Evolutionary conservation across 2,113 vertebrate species (phyloP).

Genomic region (Mesocricetus auratus): DNA sequence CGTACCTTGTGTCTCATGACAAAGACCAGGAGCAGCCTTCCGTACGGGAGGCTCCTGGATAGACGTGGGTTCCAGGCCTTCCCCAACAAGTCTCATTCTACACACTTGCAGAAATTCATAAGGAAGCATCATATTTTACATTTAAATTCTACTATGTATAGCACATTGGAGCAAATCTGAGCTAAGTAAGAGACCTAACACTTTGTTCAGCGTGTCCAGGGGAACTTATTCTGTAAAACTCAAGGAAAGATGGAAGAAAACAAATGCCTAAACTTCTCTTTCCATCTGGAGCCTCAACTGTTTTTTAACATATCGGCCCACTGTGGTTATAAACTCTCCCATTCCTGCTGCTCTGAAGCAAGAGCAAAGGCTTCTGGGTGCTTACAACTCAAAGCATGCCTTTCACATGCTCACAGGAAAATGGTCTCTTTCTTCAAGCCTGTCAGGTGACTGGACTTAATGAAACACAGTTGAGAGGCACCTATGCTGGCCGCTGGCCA

Average conservation of each 20-base stretch:
- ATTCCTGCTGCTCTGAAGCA: conserved; percentile 48
- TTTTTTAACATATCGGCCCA: conserved; percentile 69
- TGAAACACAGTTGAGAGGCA: conserved; percentile 50
- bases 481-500: conserved; percentile 58
- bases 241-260: conserved; percentile 39
- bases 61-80: background rate
- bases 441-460: conserved; percentile 57
- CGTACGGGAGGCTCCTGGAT: background rate
- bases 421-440: conserved; percentile 60
- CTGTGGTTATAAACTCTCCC: conserved; percentile 61
- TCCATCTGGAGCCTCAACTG: conserved; percentile 70
- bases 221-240: conserved; percentile 47
- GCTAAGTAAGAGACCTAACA: background rate
- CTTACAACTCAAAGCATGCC: conserved; percentile 56
- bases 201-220: conserved; percentile 25
- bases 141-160: background rate
- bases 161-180: background rate
- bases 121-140: background rate
- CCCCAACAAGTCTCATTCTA: background rate
- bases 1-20: background rate
- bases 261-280: conserved; percentile 30
- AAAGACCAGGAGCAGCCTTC: background rate
- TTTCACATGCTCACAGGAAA: conserved; percentile 65
- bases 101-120: background rate
- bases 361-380: conserved; percentile 48